Base-by-base conservation (phyloP, 2,797 vertebrate genomes). In the Amblyopsis hoosieri region DNA sequence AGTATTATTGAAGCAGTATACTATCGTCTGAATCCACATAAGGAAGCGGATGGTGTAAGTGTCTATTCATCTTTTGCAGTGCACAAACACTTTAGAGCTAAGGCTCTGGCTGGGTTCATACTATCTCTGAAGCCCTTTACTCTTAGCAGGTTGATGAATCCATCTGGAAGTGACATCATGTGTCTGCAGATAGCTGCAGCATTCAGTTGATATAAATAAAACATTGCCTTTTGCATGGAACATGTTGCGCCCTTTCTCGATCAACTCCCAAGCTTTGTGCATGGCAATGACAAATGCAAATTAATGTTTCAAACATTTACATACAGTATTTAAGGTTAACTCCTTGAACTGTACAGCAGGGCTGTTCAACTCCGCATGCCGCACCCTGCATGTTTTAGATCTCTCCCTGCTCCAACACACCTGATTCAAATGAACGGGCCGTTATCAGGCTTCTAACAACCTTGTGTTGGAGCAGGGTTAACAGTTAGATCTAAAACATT, bases 1-100 rank as follows among this genome's bases (percentile, higher is more conserved):
- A 94, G 94, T 93, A 93, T 99, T 91, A 95, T 99, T 81, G 97
- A 99, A 94, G 94, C 95, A 74, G 95, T 99, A 84, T 99, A 99
- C 92, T 96, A 93, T 91, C 95, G 95, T 78, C 93, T 99, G 91
- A 97, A 95, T 92, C 98, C 97, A 74, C 95, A 97, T 90, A 95
- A 94, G 91, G 97, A 98, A 81, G 98, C 92, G 82, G 97, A 99
- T 76, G 95, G 94, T 94, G 98, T 99, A 92, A 97, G 97, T 96
- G 29, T 46, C 56, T 29, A 57, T 42, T 45, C 54, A 45, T 61
- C 31, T 59, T 31, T 59, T 31, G n/a, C 29, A 19, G 2, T 49
- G 10, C 14, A 60, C 9, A 58, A 31, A 12, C 2, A 71, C 0
- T 47, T 64, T 0, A 68, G 3, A 29, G 23, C 23, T 29, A 29